Evolutionary conservation across 2,113 vertebrate genomes (phyloP), one percentile per base, ranked within the genome.

Genomic region (Nycticebus coucang): DNA sequence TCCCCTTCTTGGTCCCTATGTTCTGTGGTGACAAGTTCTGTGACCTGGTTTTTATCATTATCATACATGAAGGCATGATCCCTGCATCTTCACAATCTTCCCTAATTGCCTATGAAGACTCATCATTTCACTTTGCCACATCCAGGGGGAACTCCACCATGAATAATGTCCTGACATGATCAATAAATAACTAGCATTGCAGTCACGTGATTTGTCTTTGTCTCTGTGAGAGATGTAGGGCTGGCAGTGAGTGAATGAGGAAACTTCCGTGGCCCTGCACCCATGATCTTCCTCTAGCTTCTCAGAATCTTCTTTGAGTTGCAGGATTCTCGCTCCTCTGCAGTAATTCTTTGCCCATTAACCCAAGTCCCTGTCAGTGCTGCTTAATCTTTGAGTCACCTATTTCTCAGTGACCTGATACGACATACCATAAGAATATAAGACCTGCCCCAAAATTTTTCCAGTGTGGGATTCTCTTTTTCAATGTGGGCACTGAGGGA

Each of bases 111-210:
- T 33, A 21, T 18, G 41, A 85, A 81, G 24, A 41, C 2, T 83
- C 53, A 64, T 24, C 53, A 35, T 2, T 37, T 74, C 28, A 37
- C 41, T 60, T 35, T 69, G 57, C 7, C 26, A 68, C 7, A 33
- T 21, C 10, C 22, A 30, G 26, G 50, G 24, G 41, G 15, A 86
- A 37, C 13, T 53, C 8, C 62, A 1, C 19, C n/a, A 19, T 24
- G 53, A 92, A 50, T 68, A 17, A 84, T 24, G 30, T n/a, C 19
- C 92, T 33, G 55, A 9, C 41, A 22, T 66, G 28, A 2, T 82
- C 89, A 97, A 94, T 97, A 97, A 96, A 97, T 84, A 5, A 82
- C 74, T 14, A 55, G 0, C 50, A 37, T 30, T 74, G 50, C 59
- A 96, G 7, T 53, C 57, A 4, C 28, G 57, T 87, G 72, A 19